Base-by-base conservation (phyloP, 2,797 vertebrate species). In the Gymnocypris eckloni region DNA sequence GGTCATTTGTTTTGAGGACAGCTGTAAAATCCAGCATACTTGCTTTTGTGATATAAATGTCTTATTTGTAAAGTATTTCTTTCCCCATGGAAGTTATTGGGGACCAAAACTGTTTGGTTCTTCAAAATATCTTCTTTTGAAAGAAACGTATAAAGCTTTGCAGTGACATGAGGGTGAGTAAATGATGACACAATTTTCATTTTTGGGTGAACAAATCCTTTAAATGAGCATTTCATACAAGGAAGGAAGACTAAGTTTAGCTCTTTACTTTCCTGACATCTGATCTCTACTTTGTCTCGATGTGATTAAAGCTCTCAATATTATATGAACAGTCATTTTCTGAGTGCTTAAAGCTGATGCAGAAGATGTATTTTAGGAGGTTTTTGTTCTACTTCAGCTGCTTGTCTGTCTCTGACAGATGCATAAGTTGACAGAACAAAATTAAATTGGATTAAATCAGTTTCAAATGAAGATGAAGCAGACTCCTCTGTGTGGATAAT, bases 381-480 rank as follows among this genome's bases (percentile, higher is more conserved):
- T 79, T 20, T 59, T 85, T 59, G 39, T 71, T 79, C 39, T 77
- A 66, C 73, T 77, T 67, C 59, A 54, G 72, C 7, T 6, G 39
- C 70, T 79, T 72, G 69, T 77, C 39, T 33, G 54, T 37, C 64
- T 13, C 43, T 33, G 41, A 72, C 45, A 64, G 37, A 37, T 41
- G 41, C 20, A 20, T 70, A 70, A 48, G 54, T 54, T 73, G 83
- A 56, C 67, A 81, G 37, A 77, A 73, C 56, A 83, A 81, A 86
- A 87, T 84, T 52, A 86, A 84, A 80, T 89, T 70, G 89, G 90
- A 88, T 67, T 80, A 82, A 89, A 84, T 86, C 37, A 87, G 84
- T 56, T 86, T 85, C 39, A 72, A 59, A 70, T 52, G 54, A 75
- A 82, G 70, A 85, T 69, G 54, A 84, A 67, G 64, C 70, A 6